Evolutionary conservation across 2,113 vertebrate genomes (phyloP), one percentile per base, ranked within the genome.

Genomic region (Lonchura striata): DNA sequence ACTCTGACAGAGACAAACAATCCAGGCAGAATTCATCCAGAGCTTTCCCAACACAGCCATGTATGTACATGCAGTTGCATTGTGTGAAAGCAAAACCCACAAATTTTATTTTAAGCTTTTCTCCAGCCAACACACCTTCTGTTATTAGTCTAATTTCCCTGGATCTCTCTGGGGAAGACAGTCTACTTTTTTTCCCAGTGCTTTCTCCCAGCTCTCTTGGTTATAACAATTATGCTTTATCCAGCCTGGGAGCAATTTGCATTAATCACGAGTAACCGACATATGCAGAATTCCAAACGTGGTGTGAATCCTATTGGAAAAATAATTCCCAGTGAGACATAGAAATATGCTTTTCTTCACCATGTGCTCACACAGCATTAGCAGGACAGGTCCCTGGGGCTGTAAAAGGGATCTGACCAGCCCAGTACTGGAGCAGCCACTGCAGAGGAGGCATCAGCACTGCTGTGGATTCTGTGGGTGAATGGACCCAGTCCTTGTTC

Each of bases 321-420:
- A 89, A 11, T 13, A 52, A 19, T 30, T 53, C 52, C 68, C 65
- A 63, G 5, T 5, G 56, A 84, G 61, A 44, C 19, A 35, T 0
- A 50, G 4, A 49, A 63, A 49, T 1, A 1, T 28, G 22, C 11
- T 86, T 70, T 79, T 47, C 27, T 35, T 66, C 69, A 24, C 42
- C n/a, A 6, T 0, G 2, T 27, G 50, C 31, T 68, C n/a, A 3
- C 42, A 20, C 0, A 3, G 63, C 42, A 14, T 3, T 8, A 42
- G 46, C 59, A 81, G 69, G 82, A 12, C 2, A 20, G 33, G 24
- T 37, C 56, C 20, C 11, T 4, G 1, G 9, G 35, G 3, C 24
- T 74, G 46, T 4, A 14, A 27, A n/a, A 90, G 10, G 30, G 33
- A 37, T 13, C 13, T 20, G 42, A 35, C 0, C 9, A 6, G 30